A percentile compares a stretch with the other conserved stretches of the same genome.
phyloP scores from a whole-genome alignment of 1,140 invertebrate genomes.

The Sarcophaga peregrina region DNA sequence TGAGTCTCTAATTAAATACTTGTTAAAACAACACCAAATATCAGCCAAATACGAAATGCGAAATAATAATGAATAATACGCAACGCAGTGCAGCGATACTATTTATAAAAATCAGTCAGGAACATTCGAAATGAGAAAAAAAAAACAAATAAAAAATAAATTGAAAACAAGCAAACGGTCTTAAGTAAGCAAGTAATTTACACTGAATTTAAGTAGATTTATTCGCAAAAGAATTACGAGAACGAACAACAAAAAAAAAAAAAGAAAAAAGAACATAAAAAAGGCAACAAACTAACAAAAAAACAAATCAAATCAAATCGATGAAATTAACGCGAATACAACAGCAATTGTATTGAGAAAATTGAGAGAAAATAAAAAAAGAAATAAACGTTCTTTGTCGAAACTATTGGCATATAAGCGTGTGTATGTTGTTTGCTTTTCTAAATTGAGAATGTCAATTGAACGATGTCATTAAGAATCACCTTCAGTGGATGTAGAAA shows the following conservation, averaged over 20 bases:
- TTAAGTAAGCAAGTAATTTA: constrained; percentile 39
- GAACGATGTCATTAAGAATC: constrained; percentile 48
- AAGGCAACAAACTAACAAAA: constrained; percentile 10
- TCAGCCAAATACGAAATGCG: neutral
- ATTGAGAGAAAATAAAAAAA: constrained; percentile 1
- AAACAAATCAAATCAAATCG: neutral
- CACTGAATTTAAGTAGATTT: constrained; percentile 40
- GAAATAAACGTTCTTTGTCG: constrained; percentile 31
- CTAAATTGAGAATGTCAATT: constrained; percentile 34
- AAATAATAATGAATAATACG: neutral
- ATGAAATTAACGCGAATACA: constrained; percentile 17
- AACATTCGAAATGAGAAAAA: neutral
- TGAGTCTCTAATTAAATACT: constrained; percentile 40
- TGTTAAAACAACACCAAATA: constrained; percentile 40
- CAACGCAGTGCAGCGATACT: too few species aligned
- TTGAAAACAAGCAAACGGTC: neutral
- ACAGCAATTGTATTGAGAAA: neutral
- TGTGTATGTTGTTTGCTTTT: constrained; percentile 27
- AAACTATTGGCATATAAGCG: neutral
- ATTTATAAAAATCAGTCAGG: too few species aligned
- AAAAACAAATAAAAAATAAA: neutral
- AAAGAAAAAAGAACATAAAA: constrained; percentile 19
- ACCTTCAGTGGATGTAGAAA: constrained; percentile 32
- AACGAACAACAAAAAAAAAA: neutral
- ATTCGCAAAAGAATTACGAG: neutral